Base-by-base conservation (phyloP, 1,140 invertebrate species). In the Pseudomyrmex sp. region DNA sequence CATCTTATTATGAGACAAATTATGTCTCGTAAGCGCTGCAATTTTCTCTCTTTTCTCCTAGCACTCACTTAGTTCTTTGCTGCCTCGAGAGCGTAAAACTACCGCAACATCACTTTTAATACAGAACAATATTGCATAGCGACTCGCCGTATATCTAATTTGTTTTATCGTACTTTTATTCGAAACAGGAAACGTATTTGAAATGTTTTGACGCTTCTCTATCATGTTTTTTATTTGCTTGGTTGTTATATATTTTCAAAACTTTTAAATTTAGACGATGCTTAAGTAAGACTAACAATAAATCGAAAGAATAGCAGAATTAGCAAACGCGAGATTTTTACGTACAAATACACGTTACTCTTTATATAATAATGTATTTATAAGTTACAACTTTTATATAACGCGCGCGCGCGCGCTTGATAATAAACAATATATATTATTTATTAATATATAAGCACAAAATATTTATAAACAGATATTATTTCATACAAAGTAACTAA, bases 1-100 rank as follows among this genome's bases (percentile, higher is more conserved):
- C 59, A 35, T 75, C 72, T 83, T 83, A 83, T 75, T 79, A 79
- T 69, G 63, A 69, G 65, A 69, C 65, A 52, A 79, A 79, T 79
- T 79, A 79, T 52, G 44, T 59, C 65, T 61, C 76, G 54, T 69
- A 70, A 63, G 56, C 63, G 61, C 77, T 18, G 77, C 18, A 70
- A 72, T 65, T 70, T 48, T 9, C 20, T n/a, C 9, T 13, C 10
- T 23, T n/a, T 15, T 3, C 20, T 13, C 44, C 20, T 15, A 23
- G 5, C 23, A 59, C 20, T 56, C 62, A 12, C 26, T 69, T 79
- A 79, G 26, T 79, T 20, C 52, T 69, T 58, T 48, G 48, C 54
- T 52, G 76, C 13, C 62, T 68, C 68, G n/a, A 46, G 46, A 23
- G 48, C 62, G 62, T 35, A 35, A 66, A 77, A 54, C n/a, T 26